phyloP scores from a whole-genome alignment of 2,113 vertebrate genomes.

The Corythornis vintsioides region DNA sequence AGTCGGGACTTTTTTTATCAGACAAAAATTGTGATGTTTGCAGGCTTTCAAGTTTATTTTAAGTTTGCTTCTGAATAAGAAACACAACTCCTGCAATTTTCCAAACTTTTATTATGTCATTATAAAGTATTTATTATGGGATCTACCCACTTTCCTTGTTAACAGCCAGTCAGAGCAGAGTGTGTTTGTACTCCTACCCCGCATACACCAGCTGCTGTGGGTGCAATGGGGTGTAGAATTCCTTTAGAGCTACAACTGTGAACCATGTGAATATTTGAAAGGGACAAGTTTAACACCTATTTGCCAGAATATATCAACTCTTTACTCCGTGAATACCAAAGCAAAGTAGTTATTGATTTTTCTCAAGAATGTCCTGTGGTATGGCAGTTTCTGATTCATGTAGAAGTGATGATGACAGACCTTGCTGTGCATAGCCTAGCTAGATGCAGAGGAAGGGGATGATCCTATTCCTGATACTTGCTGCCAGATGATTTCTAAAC shows the following conservation, averaged over 20 bases:
- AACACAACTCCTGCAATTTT: conserved; percentile 21
- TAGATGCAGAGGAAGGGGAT: not conserved
- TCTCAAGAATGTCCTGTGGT: not conserved
- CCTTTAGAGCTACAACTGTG: not conserved
- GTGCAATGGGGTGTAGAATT: not conserved
- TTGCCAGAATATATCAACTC: not conserved
- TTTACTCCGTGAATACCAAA: not conserved
- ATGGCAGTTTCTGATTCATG: not conserved
- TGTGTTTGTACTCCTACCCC: not conserved
- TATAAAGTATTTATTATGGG: conserved; percentile 40
- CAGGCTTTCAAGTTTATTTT: conserved; percentile 60
- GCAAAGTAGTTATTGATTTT: not conserved
- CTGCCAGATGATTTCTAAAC: not conserved
- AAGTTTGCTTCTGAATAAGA: conserved; percentile 43
- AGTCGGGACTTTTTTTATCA: conserved; percentile 32
- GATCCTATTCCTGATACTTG: not conserved
- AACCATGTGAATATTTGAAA: not conserved
- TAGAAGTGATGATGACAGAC: not conserved
- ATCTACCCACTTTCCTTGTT: conserved; percentile 49
- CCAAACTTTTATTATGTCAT: conserved; percentile 32
- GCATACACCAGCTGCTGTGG: not conserved
- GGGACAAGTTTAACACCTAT: not conserved
- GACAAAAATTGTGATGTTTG: conserved; percentile 57
- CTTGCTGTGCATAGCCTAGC: not conserved
- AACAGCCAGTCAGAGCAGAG: not conserved